These are phyloP conservation scores for Lethenteron reissneri DNA, from an alignment of 2,113 vertebrate species.

Conservation along the genomic window DNA sequence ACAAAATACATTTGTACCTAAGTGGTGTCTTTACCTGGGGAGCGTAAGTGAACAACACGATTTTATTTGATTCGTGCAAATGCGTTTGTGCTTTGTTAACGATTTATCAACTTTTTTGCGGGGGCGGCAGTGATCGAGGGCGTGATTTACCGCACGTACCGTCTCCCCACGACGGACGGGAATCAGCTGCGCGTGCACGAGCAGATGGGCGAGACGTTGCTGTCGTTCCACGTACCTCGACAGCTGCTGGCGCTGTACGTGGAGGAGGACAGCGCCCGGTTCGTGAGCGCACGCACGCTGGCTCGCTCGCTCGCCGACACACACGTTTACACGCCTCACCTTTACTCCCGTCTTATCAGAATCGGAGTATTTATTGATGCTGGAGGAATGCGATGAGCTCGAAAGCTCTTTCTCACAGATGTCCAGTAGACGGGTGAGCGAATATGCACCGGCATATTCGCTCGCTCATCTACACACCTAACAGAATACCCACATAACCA, in stretches of 20 bases:
- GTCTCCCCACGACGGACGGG: slow-evolving; percentile 72
- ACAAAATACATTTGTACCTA: too few relatives aligned
- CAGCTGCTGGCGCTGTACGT: slow-evolving; percentile 82
- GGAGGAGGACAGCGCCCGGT: slow-evolving; percentile 78
- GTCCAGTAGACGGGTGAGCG: not conserved
- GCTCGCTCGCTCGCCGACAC: too few relatives aligned
- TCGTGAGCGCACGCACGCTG: slow-evolving; percentile 8
- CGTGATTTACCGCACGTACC: slow-evolving; percentile 87
- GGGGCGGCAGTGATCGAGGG: slow-evolving; percentile 56
- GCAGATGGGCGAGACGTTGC: slow-evolving; percentile 82
- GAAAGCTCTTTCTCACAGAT: not conserved
- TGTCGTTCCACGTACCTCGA: slow-evolving; percentile 65
- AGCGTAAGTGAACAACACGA: too few relatives aligned
- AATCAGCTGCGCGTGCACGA: slow-evolving; percentile 81
- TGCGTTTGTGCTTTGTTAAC: not conserved
- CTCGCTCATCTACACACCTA: too few relatives aligned
- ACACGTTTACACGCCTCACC: too few relatives aligned
- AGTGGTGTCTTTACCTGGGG: too few relatives aligned
- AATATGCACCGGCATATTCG: too few relatives aligned
- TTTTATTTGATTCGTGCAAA: too few relatives aligned
- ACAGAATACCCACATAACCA: too few relatives aligned
- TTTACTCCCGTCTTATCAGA: not conserved
- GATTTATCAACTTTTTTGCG: not conserved
- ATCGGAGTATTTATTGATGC: not conserved
- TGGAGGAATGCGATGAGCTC: not conserved